Percentiles rank a stretch among this genome's conserved stretches.
Conservation (phyloP, 2,888 invertebrate genomes). For the Drosophila phalerata region DNA sequence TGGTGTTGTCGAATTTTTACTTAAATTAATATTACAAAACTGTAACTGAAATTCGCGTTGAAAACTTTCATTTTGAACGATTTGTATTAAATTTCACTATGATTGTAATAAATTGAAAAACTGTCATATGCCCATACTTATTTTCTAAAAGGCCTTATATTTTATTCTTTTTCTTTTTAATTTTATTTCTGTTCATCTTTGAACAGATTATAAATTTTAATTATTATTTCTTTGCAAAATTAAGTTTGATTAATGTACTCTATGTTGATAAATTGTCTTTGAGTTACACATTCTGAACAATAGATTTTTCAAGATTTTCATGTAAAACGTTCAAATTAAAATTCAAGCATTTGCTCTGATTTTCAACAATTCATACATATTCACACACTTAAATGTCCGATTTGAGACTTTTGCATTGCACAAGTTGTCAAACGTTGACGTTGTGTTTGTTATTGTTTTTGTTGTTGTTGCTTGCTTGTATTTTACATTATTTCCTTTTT, state of each 20-base stretch:
- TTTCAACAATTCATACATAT: neutral
- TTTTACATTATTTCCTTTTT: conserved; percentile 17
- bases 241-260: neutral
- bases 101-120: too few species aligned
- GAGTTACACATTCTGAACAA: neutral
- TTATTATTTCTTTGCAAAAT: neutral
- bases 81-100: conserved; percentile 26
- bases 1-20: conserved; percentile 9
- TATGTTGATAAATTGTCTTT: neutral
- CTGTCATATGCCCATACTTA: too few species aligned
- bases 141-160: too few species aligned
- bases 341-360: neutral
- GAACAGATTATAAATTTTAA: neutral
- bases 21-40: conserved; percentile 22
- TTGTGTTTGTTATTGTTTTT: conserved; percentile 14
- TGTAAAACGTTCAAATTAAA: too few species aligned
- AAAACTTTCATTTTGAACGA: conserved; percentile 43
- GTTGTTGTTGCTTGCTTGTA: conserved; percentile 21
- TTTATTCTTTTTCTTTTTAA: neutral
- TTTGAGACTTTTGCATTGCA: conserved; percentile 17
- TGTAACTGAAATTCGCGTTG: conserved; percentile 10
- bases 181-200: too few species aligned
- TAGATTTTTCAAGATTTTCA: too few species aligned
- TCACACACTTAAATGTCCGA: neutral
- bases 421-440: conserved; percentile 34